These are phyloP conservation scores for Zaprionus vittiger DNA, from an alignment of 1,140 invertebrate species.

Conservation along the genomic window DNA sequence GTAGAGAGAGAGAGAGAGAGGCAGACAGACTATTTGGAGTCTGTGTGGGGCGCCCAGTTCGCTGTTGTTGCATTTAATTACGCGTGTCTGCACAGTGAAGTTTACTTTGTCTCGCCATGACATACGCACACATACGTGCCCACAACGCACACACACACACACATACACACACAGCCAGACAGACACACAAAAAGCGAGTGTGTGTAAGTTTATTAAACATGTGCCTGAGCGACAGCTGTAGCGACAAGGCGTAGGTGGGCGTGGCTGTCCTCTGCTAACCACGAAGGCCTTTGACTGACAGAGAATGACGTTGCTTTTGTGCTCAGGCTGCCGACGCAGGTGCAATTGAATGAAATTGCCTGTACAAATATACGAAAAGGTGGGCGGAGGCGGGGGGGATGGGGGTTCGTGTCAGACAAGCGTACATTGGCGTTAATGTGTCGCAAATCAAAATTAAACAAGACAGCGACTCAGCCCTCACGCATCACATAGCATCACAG, in stretches of 20 bases:
- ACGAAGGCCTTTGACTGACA: slow-evolving; percentile 68
- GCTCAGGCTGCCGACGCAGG: slow-evolving; percentile 41
- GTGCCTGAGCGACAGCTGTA: slow-evolving; percentile 18
- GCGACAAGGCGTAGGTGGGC: neutral
- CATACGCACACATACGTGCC: slow-evolving; percentile 27
- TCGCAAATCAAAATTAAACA: slow-evolving; percentile 81
- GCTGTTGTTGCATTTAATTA: slow-evolving; percentile 80
- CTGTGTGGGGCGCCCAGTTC: slow-evolving; percentile 32
- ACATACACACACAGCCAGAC: slow-evolving; percentile 32
- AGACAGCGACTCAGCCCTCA: slow-evolving; percentile 51
- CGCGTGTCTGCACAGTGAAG: slow-evolving; percentile 71
- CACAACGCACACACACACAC: slow-evolving; percentile 11
- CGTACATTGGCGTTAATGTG: slow-evolving; percentile 59
- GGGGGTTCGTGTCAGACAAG: neutral
- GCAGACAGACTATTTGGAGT: neutral
- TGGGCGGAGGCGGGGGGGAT: neutral
- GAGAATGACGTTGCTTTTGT: slow-evolving; percentile 36
- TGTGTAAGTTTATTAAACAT: slow-evolving; percentile 74
- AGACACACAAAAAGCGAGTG: slow-evolving; percentile 7
- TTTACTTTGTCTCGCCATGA: slow-evolving; percentile 76
- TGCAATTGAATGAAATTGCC: slow-evolving; percentile 77
- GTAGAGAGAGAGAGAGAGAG: neutral
- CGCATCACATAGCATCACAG: slow-evolving; percentile 24
- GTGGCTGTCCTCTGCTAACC: slow-evolving; percentile 23
- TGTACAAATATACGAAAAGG: slow-evolving; percentile 32